A percentile compares a stretch with the other conserved stretches of the same genome.
These are phyloP conservation scores for Acanthosoma haemorrhoidale DNA, from an alignment of 2,888 invertebrate species.

Conservation along the genomic window DNA sequence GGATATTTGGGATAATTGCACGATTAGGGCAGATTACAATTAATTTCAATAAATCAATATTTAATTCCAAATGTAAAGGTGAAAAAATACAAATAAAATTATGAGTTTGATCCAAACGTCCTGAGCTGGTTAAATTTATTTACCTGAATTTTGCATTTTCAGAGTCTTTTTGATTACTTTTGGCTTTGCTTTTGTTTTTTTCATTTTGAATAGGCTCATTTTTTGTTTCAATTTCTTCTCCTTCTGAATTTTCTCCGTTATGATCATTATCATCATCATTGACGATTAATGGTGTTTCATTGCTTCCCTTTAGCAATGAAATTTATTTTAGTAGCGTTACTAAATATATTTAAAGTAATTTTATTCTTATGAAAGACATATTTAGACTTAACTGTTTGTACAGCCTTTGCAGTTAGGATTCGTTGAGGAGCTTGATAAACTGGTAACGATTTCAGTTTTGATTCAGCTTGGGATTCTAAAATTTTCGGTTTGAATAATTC, in stretches of 20 bases:
- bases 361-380: not conserved
- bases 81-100: too few species aligned
- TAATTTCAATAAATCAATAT: too few species aligned
- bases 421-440: conserved; percentile 40
- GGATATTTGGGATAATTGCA: too few species aligned
- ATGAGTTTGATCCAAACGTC: too few species aligned
- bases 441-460: conserved; percentile 39
- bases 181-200: not conserved
- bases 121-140: too few species aligned
- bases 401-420: not conserved
- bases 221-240: not conserved
- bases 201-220: not conserved
- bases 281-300: not conserved
- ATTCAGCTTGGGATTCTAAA: conserved; percentile 39
- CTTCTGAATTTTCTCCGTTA: not conserved
- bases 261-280: not conserved
- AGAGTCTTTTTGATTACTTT: not conserved
- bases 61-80: too few species aligned
- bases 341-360: too few species aligned
- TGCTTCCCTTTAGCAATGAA: not conserved
- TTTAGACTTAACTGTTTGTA: not conserved
- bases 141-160: not conserved
- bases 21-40: too few species aligned
- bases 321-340: not conserved
- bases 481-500: conserved; percentile 39